Conservation (phyloP, 2,113 vertebrate species). For the Colossoma macropomum region DNA sequence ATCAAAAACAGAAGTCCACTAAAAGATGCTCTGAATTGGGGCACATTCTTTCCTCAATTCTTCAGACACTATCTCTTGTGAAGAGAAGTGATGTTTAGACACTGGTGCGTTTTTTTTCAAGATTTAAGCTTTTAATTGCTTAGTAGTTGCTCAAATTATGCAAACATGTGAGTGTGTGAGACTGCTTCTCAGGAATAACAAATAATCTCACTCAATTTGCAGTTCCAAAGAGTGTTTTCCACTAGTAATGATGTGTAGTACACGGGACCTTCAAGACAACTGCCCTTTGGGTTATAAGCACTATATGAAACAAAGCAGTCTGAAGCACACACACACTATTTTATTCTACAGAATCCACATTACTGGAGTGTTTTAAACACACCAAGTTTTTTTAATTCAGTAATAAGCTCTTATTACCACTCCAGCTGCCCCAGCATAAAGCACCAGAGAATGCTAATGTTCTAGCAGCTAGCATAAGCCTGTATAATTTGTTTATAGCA, state of each 20-base stretch:
- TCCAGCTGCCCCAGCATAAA: background rate
- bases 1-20: background rate
- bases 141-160: background rate
- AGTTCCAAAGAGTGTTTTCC: slow-evolving; percentile 7
- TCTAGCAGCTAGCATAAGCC: background rate
- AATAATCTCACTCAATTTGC: background rate
- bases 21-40: background rate
- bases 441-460: background rate
- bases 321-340: background rate
- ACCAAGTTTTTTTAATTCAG: background rate
- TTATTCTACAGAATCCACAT: background rate
- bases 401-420: background rate
- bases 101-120: slow-evolving; percentile 1
- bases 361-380: background rate
- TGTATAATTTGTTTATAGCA: too few species aligned
- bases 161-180: slow-evolving; percentile 14
- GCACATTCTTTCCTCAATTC: background rate
- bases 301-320: background rate
- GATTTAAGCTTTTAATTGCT: background rate
- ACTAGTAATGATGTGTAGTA: background rate
- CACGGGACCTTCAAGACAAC: background rate
- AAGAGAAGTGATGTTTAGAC: slow-evolving; percentile 5
- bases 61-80: background rate
- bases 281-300: background rate
- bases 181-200: slow-evolving; percentile 47